Base-by-base conservation (phyloP, 1,140 invertebrate species). In the Neodiprion fabricii region DNA sequence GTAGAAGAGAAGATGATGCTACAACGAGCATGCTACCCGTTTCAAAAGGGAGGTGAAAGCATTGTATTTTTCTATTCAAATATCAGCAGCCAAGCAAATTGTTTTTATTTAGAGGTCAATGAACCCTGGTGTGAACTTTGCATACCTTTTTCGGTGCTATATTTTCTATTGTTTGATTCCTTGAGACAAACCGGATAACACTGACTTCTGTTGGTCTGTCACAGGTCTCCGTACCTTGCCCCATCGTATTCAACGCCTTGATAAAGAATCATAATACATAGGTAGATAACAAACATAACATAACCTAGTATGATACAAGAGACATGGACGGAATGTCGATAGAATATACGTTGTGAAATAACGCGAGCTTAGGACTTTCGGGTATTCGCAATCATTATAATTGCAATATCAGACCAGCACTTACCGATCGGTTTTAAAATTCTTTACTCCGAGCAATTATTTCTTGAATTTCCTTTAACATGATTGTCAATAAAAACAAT, bases 131-230 rank as follows among this genome's bases (percentile, higher is more conserved):
- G 40, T 49, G 66, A 28, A 28, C n/a, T 28, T 72, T 70, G 71
- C 78, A 74, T 82, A 88, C 87, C 85, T 88, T 88, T 83, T 87
- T 88, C 9, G 87, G 87, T n/a, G 85, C 86, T 72, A 88, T 88
- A 78, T 88, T 86, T 71, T 88, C 87, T 40, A 88, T 87, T 9
- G 86, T 88, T 11, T 79, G 86, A 81, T 88, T 88, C 21, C 86
- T 82, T 1, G 87, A 88, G n/a, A 88, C 87, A 70, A 88, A 88
- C 81, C 84, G 82, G 65, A 88, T 88, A 66, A 88, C 87, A 77
- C 87, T 88, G 77, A 88, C 87, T 76, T 88, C 86, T 48, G 85
- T 84, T 7, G 86, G 86, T 71, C 86, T 81, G 70, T 88, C 85
- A 69, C 86, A 88, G 47, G 84, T 83, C 73, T 88, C 86, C 40